phyloP scores from a whole-genome alignment of 2,113 vertebrate species.

The Actenoides hombroni region DNA sequence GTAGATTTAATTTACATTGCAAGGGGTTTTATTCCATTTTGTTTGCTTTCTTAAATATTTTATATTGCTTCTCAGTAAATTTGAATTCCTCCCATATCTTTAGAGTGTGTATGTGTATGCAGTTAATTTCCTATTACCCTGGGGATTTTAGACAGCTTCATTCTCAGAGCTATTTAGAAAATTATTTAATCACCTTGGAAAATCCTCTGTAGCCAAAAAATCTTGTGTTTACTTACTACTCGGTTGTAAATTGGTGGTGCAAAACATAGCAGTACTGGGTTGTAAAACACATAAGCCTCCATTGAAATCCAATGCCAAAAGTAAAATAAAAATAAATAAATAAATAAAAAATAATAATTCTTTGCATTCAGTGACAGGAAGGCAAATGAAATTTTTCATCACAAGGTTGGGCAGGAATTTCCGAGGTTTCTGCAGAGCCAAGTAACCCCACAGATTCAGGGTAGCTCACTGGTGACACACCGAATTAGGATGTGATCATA shows the following conservation, averaged over 20 bases:
- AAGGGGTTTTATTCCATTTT: not conserved
- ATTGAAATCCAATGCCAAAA: slow-evolving; percentile 9
- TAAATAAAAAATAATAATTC: not conserved
- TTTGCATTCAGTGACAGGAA: not conserved
- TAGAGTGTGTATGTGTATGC: not conserved
- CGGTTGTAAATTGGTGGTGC: not conserved
- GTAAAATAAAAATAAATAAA: not conserved
- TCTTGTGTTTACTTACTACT: slow-evolving; percentile 23
- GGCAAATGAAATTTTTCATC: not conserved
- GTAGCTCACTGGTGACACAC: slow-evolving; percentile 4
- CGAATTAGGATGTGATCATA: slow-evolving; percentile 72
- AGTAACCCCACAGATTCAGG: not conserved
- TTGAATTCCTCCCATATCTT: not conserved
- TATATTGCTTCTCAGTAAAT: not conserved
- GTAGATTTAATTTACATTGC: not conserved
- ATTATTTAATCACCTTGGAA: slow-evolving; percentile 56
- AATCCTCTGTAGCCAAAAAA: not conserved
- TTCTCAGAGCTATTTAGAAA: slow-evolving; percentile 34
- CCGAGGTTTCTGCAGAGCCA: not conserved
- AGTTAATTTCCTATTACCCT: slow-evolving; percentile 11
- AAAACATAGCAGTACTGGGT: not conserved
- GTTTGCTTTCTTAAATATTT: slow-evolving; percentile 42
- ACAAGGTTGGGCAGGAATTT: slow-evolving; percentile 14
- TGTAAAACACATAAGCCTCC: slow-evolving; percentile 1
- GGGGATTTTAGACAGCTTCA: slow-evolving; percentile 30